Evolutionary conservation across 2,888 invertebrate species (phyloP).

Genomic region (Auanema freiburgensis): DNA sequence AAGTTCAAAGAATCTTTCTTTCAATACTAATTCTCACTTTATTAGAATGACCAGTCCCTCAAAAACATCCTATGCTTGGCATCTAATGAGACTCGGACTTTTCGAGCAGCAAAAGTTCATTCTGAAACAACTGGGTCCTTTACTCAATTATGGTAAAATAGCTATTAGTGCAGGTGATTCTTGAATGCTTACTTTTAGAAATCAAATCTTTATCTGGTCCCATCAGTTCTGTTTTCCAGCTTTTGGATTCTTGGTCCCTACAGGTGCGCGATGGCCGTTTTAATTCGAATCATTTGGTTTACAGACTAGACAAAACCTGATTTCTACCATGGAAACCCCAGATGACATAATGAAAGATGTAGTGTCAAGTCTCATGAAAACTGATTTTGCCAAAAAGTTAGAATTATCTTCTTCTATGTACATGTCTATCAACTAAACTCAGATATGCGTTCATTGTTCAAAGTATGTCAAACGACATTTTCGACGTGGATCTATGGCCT

Average conservation of each 20-base stretch:
- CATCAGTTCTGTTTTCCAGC: conserved; percentile 83
- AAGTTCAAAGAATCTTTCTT: conserved; percentile 12
- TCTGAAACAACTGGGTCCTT: conserved; percentile 82
- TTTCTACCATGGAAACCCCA: background rate
- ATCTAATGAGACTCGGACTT: conserved; percentile 85
- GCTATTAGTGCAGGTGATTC: conserved; percentile 32
- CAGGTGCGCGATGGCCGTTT: too few relatives aligned
- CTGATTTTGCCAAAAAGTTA: too few relatives aligned
- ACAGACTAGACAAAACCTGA: background rate
- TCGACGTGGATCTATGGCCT: too few relatives aligned
- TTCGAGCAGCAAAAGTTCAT: conserved; percentile 82
- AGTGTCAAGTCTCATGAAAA: too few relatives aligned
- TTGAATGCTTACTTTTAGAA: conserved; percentile 71
- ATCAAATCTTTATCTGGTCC: conserved; percentile 90
- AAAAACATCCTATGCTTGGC: conserved; percentile 93
- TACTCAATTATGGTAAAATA: conserved; percentile 79
- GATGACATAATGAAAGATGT: background rate
- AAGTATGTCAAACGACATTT: too few relatives aligned
- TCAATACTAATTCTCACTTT: conserved; percentile 9
- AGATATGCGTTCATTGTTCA: too few relatives aligned
- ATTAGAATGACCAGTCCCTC: conserved; percentile 74
- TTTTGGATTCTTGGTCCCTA: conserved; percentile 87
- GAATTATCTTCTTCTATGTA: too few relatives aligned
- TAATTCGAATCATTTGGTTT: too few relatives aligned
- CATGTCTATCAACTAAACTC: too few relatives aligned